Evolutionary conservation across 2,888 invertebrate species (phyloP), one percentile per base, ranked within the genome.

Genomic region (Drosophila rubida): DNA sequence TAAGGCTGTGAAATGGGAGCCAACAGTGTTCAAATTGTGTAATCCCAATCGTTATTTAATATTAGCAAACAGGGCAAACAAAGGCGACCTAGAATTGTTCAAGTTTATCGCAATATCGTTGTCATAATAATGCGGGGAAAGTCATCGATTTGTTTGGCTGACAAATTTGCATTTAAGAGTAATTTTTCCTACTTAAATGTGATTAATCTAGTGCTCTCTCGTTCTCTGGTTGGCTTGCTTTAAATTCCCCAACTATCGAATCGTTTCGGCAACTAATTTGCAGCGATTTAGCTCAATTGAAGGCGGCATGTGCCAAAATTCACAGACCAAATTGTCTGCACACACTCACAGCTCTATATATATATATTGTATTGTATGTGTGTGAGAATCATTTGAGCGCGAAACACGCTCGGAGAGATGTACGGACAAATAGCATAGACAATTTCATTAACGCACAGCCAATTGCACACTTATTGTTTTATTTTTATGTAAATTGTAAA

Each of bases 381-480:
- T 74, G 63, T 69, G 62, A 64, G 48, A 27, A 50, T 80, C 66
- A 80, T 64, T 79, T 77, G 46, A 75, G 63, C 66, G 55, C 44
- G 58, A 64, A 67, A 48, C 41, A 41, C 41, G 39, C 8, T 30
- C 23, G 11, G 25, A 55, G 27, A 14, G n/a, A 32, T 5, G 19
- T 14, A 50, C 57, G 59, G 25, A 48, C 4, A n/a, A 11, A 32
- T 32, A 32, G 4, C 32, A 32, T 54, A 57, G 37, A 59, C 63
- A 65, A 80, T 76, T 87, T 83, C 59, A 80, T 73, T 83, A 64
- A 51, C 54, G 60, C 57, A 77, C 65, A 73, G 80, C 69, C 84
- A 87, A 84, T 84, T 82, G 78, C 75, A 78, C 81, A 78, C 54
- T 69, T 76, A 85, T 76, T 75, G 80, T 81, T 75, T 84, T 81